phyloP scores from a whole-genome alignment of 1,140 invertebrate genomes.

The Micrasema longulum region DNA sequence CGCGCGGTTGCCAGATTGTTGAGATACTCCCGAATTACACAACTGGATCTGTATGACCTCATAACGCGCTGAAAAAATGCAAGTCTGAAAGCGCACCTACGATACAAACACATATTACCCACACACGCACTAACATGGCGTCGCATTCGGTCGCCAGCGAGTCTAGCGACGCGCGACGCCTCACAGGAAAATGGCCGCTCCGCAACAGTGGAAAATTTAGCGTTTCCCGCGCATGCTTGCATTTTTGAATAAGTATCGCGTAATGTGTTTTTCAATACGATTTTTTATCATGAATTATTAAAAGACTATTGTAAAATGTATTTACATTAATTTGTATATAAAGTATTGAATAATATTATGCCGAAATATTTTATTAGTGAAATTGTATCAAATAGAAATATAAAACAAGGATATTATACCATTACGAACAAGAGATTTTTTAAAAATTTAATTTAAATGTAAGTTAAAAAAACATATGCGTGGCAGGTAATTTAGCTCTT shows the following conservation, averaged over 20 bases:
- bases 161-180: constrained; percentile 11
- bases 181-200: constrained; percentile 18
- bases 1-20: not conserved
- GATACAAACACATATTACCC: not conserved
- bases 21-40: constrained; percentile 16
- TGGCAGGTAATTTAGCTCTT: too few relatives aligned
- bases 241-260: not conserved
- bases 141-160: constrained; percentile 4
- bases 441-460: too few relatives aligned
- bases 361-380: too few relatives aligned
- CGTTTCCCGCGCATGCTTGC: constrained; percentile 27
- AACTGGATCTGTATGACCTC: constrained; percentile 14
- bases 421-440: too few relatives aligned
- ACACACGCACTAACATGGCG: not conserved
- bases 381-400: too few relatives aligned
- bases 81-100: constrained; percentile 3
- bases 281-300: too few relatives aligned
- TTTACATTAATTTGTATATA: too few relatives aligned
- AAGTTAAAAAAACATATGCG: too few relatives aligned
- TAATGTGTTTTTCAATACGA: too few relatives aligned
- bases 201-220: constrained; percentile 5
- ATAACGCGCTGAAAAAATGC: constrained; percentile 19
- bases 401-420: too few relatives aligned
- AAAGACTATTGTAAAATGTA: too few relatives aligned
- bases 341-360: too few relatives aligned